phyloP scores from a whole-genome alignment of 2,888 invertebrate genomes.

The Drosophila limbata region DNA sequence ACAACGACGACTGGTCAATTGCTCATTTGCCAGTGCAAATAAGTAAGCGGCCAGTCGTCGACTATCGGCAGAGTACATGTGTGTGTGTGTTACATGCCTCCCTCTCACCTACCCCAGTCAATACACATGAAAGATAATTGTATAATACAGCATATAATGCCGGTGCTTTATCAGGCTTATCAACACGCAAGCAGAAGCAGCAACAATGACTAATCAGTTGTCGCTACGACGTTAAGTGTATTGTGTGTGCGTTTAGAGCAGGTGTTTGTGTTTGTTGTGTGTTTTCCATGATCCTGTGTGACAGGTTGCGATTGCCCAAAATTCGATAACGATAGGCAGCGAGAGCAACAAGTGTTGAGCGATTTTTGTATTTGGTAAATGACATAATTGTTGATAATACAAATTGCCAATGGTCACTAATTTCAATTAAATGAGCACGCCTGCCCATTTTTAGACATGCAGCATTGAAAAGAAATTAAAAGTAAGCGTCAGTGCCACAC shows the following conservation, averaged over 20 bases:
- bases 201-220: constrained; percentile 60
- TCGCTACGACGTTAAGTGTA: constrained; percentile 12
- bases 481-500: constrained; percentile 71
- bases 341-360: constrained; percentile 45
- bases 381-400: constrained; percentile 76
- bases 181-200: constrained; percentile 63
- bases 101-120: constrained; percentile 30
- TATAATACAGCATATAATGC: constrained; percentile 67
- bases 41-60: constrained; percentile 50
- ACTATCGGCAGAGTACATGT: constrained; percentile 15
- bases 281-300: constrained; percentile 39
- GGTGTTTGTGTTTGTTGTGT: constrained; percentile 20
- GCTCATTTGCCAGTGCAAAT: constrained; percentile 44
- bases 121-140: constrained; percentile 64
- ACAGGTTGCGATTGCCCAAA: constrained; percentile 34
- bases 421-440: constrained; percentile 60
- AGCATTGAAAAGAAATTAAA: constrained; percentile 84
- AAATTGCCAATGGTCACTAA: constrained; percentile 58
- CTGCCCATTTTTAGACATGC: constrained; percentile 72
- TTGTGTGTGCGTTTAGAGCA: constrained; percentile 20
- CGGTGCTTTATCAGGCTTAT: constrained; percentile 76
- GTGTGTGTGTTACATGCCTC: constrained; percentile 12
- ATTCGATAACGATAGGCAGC: constrained; percentile 46
- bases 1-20: constrained; percentile 33
- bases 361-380: constrained; percentile 56